Conservation (phyloP, 1,140 invertebrate species). For the Charaxes varanes region DNA sequence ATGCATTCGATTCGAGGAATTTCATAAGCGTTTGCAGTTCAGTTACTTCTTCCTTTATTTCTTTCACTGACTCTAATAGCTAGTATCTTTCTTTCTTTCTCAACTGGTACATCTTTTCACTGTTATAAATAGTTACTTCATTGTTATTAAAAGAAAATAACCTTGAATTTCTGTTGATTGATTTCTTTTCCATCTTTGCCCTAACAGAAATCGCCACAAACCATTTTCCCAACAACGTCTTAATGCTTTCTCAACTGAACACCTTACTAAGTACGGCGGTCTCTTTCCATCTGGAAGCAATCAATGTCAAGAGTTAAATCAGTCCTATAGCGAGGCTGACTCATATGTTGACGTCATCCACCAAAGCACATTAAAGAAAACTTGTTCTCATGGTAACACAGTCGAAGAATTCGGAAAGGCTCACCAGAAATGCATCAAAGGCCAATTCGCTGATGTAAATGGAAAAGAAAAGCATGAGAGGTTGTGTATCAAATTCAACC, state of each 20-base stretch:
- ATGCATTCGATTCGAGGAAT: too few species aligned
- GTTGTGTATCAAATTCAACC: conserved; percentile 69
- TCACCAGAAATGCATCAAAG: conserved; percentile 70
- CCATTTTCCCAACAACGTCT: conserved; percentile 72
- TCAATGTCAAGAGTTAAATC: conserved; percentile 67
- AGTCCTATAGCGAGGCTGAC: conserved; percentile 66
- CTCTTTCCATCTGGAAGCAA: conserved; percentile 66
- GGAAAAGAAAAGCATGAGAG: conserved; percentile 59
- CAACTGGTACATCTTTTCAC: too few species aligned
- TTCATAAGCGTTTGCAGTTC: too few species aligned
- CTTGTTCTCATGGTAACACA: conserved; percentile 63
- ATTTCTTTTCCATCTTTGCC: conserved; percentile 52
- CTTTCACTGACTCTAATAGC: too few species aligned
- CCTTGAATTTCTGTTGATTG: conserved; percentile 21
- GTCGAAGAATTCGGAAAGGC: conserved; percentile 70
- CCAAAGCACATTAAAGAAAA: conserved; percentile 54
- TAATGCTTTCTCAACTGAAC: conserved; percentile 70
- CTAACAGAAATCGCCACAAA: conserved; percentile 72
- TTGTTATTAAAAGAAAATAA: too few species aligned
- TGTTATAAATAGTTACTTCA: background rate
- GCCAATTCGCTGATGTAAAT: conserved; percentile 45
- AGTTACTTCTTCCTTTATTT: too few species aligned
- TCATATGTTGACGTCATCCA: conserved; percentile 67
- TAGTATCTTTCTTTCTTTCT: background rate
- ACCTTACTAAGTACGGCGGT: conserved; percentile 67